A percentile compares a stretch with the other conserved stretches of the same genome.
Evolutionary conservation across 2,113 vertebrate genomes (phyloP).

Genomic region (Psittacula cyanocephala): DNA sequence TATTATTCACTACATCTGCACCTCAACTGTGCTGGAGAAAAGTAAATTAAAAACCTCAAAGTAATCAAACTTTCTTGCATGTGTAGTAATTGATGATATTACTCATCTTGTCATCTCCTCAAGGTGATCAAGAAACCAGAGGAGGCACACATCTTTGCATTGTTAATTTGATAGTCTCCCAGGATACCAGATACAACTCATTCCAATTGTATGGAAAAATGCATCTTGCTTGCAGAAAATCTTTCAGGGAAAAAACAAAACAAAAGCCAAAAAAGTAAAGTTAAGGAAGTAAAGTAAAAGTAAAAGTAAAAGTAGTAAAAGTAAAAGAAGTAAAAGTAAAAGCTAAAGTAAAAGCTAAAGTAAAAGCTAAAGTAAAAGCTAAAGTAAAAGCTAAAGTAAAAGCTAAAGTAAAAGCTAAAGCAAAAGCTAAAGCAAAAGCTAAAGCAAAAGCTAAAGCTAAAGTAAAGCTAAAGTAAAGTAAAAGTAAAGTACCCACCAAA

Average conservation of each 20-base stretch:
- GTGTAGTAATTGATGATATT: not conserved
- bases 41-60: slow-evolving; percentile 7
- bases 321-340: no score
- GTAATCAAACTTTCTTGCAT: not conserved
- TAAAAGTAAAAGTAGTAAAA: no score
- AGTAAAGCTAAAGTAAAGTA: no score
- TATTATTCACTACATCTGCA: not conserved
- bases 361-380: no score
- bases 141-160: not conserved
- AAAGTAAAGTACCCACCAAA: no score
- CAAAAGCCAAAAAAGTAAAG: not conserved
- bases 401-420: no score
- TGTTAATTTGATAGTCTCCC: not conserved
- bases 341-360: no score
- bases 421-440: no score
- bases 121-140: not conserved
- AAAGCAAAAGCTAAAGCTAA: not conserved
- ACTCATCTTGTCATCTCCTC: not conserved
- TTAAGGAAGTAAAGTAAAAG: no score
- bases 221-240: not conserved
- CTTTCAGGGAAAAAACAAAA: not conserved
- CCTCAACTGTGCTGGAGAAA: not conserved
- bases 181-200: not conserved
- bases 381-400: no score
- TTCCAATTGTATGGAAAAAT: not conserved